Evolutionary conservation across 2,888 invertebrate species (phyloP), one percentile per base, ranked within the genome.

Genomic region (Homarus gammarus): DNA sequence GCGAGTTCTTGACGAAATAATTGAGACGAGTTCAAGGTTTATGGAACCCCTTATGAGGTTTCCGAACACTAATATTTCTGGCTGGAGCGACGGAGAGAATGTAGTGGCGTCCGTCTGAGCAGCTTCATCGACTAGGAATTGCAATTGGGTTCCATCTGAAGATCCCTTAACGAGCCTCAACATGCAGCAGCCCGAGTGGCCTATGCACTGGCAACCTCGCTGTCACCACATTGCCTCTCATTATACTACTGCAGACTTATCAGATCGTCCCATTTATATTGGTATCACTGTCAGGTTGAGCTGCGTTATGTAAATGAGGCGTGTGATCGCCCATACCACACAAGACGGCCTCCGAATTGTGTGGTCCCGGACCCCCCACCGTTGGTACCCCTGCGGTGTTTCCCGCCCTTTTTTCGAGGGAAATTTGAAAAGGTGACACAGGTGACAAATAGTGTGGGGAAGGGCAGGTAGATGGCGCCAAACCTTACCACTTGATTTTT

Each of bases 271-370:
- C 83, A 44, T 83, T 83, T 83, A 72, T 83, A 83, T 72, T 70
- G 83, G 83, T 83, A 83, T 83, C 83, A 83, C 72, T 83, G 83
- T 83, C 83, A 70, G 83, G 64, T 27, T 68, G 82, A 82, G 44
- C 64, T 44, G 68, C 68, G 83, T 70, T 83, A 83, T 83, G 83
- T 83, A 83, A 83, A 83, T 83, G 83, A 83, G 56, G 72, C 83
- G 84, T 84, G 84, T 84, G 84, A 84, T 73, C 84, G 51, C 31
- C 84, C 84, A 31, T 84, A 84, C 84, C 84, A 84, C 84, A 72
- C 84, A 84, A 72, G 84, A 36, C 51, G 84, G 73, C 38, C 51
- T 51, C n/a, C 84, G 49, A 31, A 84, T n/a, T 73, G 84, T 84
- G 84, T 84, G 84, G 84, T 84, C 84, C 18, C 49, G 49, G 40